These are phyloP conservation scores for Coenonympha glycerion DNA, from an alignment of 2,888 invertebrate genomes.

Conservation along the genomic window DNA sequence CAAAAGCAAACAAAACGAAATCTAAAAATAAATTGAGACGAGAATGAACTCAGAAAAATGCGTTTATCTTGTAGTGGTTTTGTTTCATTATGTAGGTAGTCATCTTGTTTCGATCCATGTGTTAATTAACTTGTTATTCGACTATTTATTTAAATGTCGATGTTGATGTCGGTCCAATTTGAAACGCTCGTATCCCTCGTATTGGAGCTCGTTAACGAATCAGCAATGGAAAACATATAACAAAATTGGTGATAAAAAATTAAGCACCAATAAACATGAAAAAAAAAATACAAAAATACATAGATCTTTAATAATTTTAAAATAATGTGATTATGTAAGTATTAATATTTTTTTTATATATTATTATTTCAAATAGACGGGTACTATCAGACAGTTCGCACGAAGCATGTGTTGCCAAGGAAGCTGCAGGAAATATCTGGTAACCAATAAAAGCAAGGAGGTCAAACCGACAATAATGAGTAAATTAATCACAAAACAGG, in stretches of 20 bases:
- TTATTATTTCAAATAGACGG: too few relatives aligned
- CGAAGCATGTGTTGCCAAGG: too few relatives aligned
- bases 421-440: too few relatives aligned
- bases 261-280: background rate
- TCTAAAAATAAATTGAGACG: constrained; percentile 20
- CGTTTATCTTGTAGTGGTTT: background rate
- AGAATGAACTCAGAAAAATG: constrained; percentile 18
- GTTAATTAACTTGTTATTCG: constrained; percentile 6
- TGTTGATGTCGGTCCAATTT: background rate
- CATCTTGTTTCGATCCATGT: background rate
- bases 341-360: too few relatives aligned
- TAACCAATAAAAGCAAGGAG: too few relatives aligned
- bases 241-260: background rate
- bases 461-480: background rate
- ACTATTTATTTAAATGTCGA: constrained; percentile 5
- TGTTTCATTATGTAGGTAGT: too few relatives aligned
- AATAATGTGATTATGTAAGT: too few relatives aligned
- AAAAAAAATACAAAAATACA: too few relatives aligned
- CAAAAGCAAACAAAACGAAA: background rate
- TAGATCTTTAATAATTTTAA: too few relatives aligned
- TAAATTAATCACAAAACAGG: constrained; percentile 1
- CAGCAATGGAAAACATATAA: background rate
- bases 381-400: too few relatives aligned
- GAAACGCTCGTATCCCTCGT: background rate
- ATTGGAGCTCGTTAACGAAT: background rate